Evolutionary conservation across 2,888 invertebrate species (phyloP).

Genomic region (Seladonia tumulorum): DNA sequence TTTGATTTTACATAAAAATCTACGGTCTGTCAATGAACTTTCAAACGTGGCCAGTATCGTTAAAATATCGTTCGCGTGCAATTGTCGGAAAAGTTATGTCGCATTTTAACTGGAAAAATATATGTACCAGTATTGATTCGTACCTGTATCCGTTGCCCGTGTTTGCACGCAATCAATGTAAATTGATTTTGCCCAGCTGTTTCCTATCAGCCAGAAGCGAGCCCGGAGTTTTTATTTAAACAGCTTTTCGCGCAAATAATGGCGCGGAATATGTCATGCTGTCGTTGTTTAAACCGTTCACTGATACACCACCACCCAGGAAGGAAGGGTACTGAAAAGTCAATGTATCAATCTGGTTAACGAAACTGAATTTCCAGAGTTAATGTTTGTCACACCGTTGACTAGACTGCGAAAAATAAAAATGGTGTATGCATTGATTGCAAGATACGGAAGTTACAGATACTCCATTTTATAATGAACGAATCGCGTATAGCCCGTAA

Average conservation of each 20-base stretch:
- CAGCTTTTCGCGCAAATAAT: neutral
- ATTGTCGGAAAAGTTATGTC: neutral
- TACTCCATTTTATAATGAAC: too few species aligned
- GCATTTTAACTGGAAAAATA: neutral
- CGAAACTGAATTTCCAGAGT: neutral
- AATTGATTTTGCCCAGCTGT: neutral
- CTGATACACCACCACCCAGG: neutral
- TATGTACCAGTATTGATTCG: neutral
- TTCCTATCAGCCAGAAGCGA: neutral
- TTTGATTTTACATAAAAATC: neutral
- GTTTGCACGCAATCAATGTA: neutral
- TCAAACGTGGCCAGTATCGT: too few species aligned
- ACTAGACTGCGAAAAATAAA: neutral
- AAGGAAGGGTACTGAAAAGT: neutral
- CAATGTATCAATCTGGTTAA: neutral
- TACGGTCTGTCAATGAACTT: neutral
- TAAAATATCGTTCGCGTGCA: too few species aligned
- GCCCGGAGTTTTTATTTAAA: neutral
- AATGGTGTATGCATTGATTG: neutral
- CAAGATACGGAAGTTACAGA: neutral
- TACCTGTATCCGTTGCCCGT: neutral
- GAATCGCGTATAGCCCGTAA: neutral
- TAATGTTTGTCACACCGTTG: neutral
- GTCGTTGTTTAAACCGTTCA: neutral
- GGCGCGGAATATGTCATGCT: neutral